Evolutionary conservation across 2,797 vertebrate species (phyloP), one percentile per base, ranked within the genome.

Genomic region (Eutrigla gurnardus): DNA sequence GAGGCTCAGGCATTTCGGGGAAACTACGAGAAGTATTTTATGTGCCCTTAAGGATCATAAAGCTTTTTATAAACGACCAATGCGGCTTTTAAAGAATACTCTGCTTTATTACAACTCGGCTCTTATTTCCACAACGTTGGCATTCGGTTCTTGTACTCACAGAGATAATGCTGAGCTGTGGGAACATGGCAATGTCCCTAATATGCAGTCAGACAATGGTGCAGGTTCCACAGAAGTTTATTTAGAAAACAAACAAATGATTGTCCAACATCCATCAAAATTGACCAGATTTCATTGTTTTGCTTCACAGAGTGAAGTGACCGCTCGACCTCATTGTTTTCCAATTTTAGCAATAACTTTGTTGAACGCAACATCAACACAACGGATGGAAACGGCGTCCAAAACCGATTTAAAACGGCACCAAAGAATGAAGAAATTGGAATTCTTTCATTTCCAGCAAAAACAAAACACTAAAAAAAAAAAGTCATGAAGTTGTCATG

Each of bases 41-140:
- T 83, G 45, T 18, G 42, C 70, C 69, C 77, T 59, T 9, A 35
- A 73, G 73, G 71, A 82, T 81, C 59, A 65, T 79, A 75, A 81
- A 74, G 64, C 37, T 72, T 17, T 72, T 85, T 73, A 65, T 73
- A 74, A 83, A 81, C 71, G 65, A 45, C 58, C 39, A 35, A 50
- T 42, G 69, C 17, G 62, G 9, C 36, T 65, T 65, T 77, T 70
- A 73, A 66, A 80, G 39, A 60, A 78, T 25, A 64, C 45, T 69
- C 13, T 40, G 35, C 17, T 59, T 80, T 65, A 73, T 61, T 78
- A 67, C 73, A 77, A 39, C 39, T 32, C 4, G 1, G 60, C 43
- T 85, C 58, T 17, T 68, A 43, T 85, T 80, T 76, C 78, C 39
- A 47, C 60, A 61, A n/a, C 61, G 65, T 61, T 61, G 3, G 15